Percentiles rank a stretch among this genome's conserved stretches.
Evolutionary conservation across 2,888 invertebrate species (phyloP).

Genomic region (Listrodromus nycthemerus): DNA sequence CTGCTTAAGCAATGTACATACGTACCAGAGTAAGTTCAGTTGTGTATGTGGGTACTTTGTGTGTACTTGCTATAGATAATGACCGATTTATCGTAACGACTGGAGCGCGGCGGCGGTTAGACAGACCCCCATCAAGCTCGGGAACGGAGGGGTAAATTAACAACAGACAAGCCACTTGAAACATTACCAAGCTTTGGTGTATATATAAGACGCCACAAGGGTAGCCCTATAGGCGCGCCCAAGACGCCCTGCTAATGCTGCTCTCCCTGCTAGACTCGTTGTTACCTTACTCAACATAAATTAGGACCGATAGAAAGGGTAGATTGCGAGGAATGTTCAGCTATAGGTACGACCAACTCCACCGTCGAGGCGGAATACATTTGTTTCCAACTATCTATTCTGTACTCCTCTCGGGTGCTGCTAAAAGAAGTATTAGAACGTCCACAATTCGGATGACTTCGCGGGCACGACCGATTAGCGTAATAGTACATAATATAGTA

Average conservation of each 20-base stretch:
- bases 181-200: conserved; percentile 82
- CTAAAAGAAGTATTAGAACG: background rate
- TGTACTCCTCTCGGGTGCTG: background rate
- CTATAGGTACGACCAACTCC: conserved; percentile 76
- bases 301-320: conserved; percentile 84
- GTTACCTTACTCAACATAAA: conserved; percentile 83
- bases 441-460: no score
- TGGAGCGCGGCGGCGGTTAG: conserved; percentile 78
- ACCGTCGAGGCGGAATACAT: conserved; percentile 50
- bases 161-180: conserved; percentile 84
- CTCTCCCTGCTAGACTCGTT: conserved; percentile 70
- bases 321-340: conserved; percentile 82
- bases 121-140: conserved; percentile 81
- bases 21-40: background rate
- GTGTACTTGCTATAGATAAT: conserved; percentile 73
- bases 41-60: conserved; percentile 21
- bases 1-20: background rate
- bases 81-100: conserved; percentile 82
- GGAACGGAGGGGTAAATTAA: conserved; percentile 81
- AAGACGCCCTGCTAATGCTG: conserved; percentile 52
- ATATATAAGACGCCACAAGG: conserved; percentile 55
- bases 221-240: conserved; percentile 42
- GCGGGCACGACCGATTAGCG: background rate
- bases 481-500: no score
- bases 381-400: conserved; percentile 43